Evolutionary conservation across 35 echinoderm and acorn worm genomes (phyloP), one percentile per base, ranked within the genome.

Genomic region (Ophioderma brevispina): DNA sequence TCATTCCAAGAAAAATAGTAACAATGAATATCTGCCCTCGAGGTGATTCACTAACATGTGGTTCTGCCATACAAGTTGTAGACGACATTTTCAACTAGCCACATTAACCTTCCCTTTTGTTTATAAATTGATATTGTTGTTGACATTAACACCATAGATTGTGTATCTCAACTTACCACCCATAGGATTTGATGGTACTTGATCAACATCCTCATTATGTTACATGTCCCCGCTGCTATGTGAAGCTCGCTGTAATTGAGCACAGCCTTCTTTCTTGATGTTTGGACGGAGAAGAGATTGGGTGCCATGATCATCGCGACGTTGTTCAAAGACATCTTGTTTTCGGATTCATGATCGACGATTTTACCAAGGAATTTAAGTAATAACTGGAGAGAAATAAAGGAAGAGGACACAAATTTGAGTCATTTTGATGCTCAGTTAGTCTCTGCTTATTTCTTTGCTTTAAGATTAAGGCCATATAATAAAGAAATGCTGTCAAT

Each of bases 271-370:
- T 92, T 98, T 25, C 85, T 79, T 25, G 81, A 81, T 38, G 83
- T 50, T 55, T 93, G 94, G 25, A 87, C 90, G 4, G 93, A 90
- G 93, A 98, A 98, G 35, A 98, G 90, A 79, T 98, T 98, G 33
- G 96, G 96, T 15, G 96, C 96, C 93, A 98, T 98, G 31, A 98
- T 98, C 96, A 98, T 98, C 3, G 96, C 96, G 0, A 98, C 91
- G 64, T 98, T 98, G 81, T 95, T 98, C 43, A 98, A 41, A 3
- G 96, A 94, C 96, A 98, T 98, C 79, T 94, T 90, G 75, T 98
- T 98, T 35, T 95, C 21, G 19, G 81, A 52, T 41, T 98, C 96
- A 31, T 93, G 55, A 37, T 86, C 87, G 4, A 95, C 90, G 19
- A 98, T 77, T 33, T 95, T 95, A 15, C 79, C 82, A 21, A 98